Conservation (phyloP, 2,797 vertebrate genomes). For the Brachymystax lenok region DNA sequence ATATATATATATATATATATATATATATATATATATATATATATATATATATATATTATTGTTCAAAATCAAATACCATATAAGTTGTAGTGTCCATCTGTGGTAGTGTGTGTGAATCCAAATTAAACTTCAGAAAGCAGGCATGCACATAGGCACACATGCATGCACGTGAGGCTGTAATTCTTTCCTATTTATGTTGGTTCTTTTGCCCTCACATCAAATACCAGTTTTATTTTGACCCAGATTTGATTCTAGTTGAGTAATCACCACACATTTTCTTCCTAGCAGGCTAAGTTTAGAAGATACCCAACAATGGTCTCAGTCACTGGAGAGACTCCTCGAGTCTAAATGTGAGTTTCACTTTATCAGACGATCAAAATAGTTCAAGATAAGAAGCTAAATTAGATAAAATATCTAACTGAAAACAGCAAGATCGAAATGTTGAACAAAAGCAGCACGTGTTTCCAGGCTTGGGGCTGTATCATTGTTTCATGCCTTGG, state of each 20-base stretch:
- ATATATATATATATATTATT: slow-evolving; percentile 43
- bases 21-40: no score
- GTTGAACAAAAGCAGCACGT: background rate
- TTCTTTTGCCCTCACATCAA: slow-evolving; percentile 10
- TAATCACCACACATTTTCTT: slow-evolving; percentile 61
- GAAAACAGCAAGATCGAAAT: background rate
- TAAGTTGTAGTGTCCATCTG: slow-evolving; percentile 65
- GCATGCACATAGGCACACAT: slow-evolving; percentile 5
- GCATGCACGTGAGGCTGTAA: slow-evolving; percentile 47
- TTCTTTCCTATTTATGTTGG: slow-evolving; percentile 33
- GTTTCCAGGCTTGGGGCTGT: background rate
- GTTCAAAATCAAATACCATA: slow-evolving; percentile 61
- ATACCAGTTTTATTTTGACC: slow-evolving; percentile 36
- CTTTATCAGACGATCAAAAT: background rate
- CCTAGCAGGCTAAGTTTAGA: slow-evolving; percentile 81
- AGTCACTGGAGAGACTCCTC: slow-evolving; percentile 84
- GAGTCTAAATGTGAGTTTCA: slow-evolving; percentile 84
- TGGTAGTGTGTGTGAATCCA: slow-evolving; percentile 66
- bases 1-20: slow-evolving; percentile 40
- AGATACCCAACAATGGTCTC: slow-evolving; percentile 85
- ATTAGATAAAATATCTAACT: background rate
- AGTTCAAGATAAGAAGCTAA: background rate
- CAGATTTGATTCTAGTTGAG: slow-evolving; percentile 52
- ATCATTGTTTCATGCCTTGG: slow-evolving; percentile 10
- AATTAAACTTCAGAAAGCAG: slow-evolving; percentile 67